Conservation (phyloP, 2,113 vertebrate genomes). For the Thunnus maccoyii region DNA sequence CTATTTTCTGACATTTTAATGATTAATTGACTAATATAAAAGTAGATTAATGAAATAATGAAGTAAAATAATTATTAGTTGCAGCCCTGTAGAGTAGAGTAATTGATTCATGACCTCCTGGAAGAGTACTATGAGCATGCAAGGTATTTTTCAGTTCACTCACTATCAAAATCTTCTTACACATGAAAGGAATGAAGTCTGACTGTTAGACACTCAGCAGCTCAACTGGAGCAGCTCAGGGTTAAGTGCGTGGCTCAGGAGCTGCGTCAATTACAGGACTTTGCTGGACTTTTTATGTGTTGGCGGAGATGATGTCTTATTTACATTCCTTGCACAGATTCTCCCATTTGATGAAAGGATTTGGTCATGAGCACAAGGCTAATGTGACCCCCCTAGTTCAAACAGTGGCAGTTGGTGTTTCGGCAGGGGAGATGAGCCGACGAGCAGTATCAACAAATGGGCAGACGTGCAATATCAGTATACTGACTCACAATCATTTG, state of each 20-base stretch:
- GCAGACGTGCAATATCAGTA: background rate
- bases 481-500: slow-evolving; percentile 27
- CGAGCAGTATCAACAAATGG: slow-evolving; percentile 31
- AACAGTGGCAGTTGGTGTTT: slow-evolving; percentile 32
- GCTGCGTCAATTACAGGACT: slow-evolving; percentile 26
- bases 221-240: slow-evolving; percentile 8
- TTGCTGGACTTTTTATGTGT: slow-evolving; percentile 17
- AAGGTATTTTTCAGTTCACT: background rate
- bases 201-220: background rate
- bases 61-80: background rate
- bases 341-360: slow-evolving; percentile 17
- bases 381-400: slow-evolving; percentile 21
- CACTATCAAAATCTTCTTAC: accelerated
- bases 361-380: slow-evolving; percentile 17
- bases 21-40: too few relatives aligned
- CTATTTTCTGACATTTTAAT: too few relatives aligned
- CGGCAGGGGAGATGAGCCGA: background rate
- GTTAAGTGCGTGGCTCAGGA: slow-evolving; percentile 40
- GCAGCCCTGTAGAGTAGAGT: background rate
- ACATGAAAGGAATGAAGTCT: background rate
- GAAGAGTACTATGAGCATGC: background rate
- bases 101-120: background rate
- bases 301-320: slow-evolving; percentile 17
- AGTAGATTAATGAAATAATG: too few relatives aligned
- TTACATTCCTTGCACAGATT: slow-evolving; percentile 20